phyloP scores from a whole-genome alignment of 2,113 vertebrate species.

The Zootoca vivipara region DNA sequence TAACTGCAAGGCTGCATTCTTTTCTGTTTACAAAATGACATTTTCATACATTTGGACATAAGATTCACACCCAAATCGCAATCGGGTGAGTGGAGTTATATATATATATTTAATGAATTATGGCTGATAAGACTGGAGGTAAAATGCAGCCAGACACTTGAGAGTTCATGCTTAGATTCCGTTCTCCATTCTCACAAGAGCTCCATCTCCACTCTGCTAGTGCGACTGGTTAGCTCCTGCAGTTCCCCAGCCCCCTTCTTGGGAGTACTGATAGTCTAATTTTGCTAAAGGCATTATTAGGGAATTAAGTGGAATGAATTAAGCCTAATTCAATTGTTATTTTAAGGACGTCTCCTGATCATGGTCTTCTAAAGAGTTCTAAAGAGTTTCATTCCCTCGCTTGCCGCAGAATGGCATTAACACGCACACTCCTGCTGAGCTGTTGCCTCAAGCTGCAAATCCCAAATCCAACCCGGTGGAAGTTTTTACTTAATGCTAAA shows the following conservation, averaged over 20 bases:
- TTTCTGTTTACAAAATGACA: not conserved
- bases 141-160: not conserved
- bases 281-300: conserved; percentile 64
- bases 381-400: conserved; percentile 64
- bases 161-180: not conserved
- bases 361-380: conserved; percentile 61
- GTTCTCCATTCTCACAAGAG: not conserved
- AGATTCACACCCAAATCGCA: not conserved
- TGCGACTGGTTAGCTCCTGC: conserved; percentile 38
- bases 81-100: no score
- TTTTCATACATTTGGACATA: not conserved
- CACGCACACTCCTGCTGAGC: conserved; percentile 68
- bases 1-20: not conserved
- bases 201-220: conserved; percentile 31
- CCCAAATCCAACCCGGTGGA: conserved; percentile 57
- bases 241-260: conserved; percentile 47
- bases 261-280: conserved; percentile 66
- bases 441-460: conserved; percentile 60
- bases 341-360: conserved; percentile 68
- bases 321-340: conserved; percentile 72
- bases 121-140: not conserved
- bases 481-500: conserved; percentile 73
- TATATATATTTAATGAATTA: not conserved
- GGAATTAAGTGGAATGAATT: conserved; percentile 73
- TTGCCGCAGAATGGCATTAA: conserved; percentile 64